Conservation (phyloP, 2,888 invertebrate species). For the Trissolcus japonicus region DNA sequence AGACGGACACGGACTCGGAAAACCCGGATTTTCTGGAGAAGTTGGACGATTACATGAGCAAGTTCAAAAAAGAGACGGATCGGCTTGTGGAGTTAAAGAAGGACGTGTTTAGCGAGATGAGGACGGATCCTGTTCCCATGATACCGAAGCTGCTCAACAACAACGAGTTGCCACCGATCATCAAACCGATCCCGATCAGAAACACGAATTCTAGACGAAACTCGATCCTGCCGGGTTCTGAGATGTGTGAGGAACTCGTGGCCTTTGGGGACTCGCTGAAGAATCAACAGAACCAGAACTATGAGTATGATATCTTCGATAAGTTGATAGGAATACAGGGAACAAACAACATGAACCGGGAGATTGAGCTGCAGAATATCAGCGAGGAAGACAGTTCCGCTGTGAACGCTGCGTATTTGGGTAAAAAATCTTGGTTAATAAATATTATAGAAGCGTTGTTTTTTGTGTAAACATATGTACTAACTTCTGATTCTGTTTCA, state of each 20-base stretch:
- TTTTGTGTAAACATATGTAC: background rate
- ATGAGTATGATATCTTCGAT: constrained; percentile 48
- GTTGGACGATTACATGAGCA: constrained; percentile 84
- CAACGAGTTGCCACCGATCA: constrained; percentile 66
- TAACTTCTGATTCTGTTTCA: constrained; percentile 67
- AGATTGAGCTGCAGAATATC: constrained; percentile 53
- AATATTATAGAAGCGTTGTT: background rate
- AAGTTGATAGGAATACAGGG: constrained; percentile 38
- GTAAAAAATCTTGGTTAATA: constrained; percentile 6
- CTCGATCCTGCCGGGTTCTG: constrained; percentile 73
- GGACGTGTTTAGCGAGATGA: constrained; percentile 64
- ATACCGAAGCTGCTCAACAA: constrained; percentile 62
- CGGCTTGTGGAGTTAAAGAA: constrained; percentile 75
- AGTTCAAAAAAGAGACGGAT: constrained; percentile 84
- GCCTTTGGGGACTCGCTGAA: constrained; percentile 68
- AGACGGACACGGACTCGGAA: constrained; percentile 78
- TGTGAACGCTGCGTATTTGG: constrained; percentile 34
- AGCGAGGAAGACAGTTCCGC: constrained; percentile 45
- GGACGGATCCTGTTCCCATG: constrained; percentile 62
- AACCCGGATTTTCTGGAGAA: constrained; percentile 84
- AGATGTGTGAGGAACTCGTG: constrained; percentile 72
- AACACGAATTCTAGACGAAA: constrained; percentile 71
- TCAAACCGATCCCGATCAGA: constrained; percentile 68
- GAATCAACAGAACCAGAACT: constrained; percentile 65
- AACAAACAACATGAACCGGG: constrained; percentile 37